A percentile compares a stretch with the other conserved stretches of the same genome.
These are phyloP conservation scores for Parthenolecanium corni DNA, from an alignment of 2,888 invertebrate species.

Conservation along the genomic window DNA sequence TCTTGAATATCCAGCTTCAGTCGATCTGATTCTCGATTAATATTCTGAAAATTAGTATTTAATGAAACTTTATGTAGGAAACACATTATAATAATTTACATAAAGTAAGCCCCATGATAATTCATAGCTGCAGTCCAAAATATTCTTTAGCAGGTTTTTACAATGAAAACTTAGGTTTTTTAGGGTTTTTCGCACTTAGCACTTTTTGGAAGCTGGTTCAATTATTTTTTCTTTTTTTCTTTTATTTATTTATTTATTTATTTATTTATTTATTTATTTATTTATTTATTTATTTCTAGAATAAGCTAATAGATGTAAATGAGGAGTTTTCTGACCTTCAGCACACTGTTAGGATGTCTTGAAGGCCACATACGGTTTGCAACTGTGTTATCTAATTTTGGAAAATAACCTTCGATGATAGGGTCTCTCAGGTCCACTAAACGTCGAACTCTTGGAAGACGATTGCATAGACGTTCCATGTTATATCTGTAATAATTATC, in stretches of 20 bases:
- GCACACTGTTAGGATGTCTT: constrained; percentile 38
- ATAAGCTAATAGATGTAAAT: too few relatives aligned
- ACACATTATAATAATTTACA: not conserved
- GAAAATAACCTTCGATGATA: constrained; percentile 68
- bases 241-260: too few relatives aligned
- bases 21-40: constrained; percentile 56
- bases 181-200: too few relatives aligned
- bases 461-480: constrained; percentile 61
- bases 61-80: not conserved
- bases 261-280: constrained; percentile 10
- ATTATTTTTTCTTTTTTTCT: too few relatives aligned
- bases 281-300: too few relatives aligned
- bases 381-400: constrained; percentile 67
- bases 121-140: too few relatives aligned
- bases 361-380: constrained; percentile 66
- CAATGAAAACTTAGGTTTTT: too few relatives aligned
- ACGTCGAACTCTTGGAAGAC: constrained; percentile 50
- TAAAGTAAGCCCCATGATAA: not conserved
- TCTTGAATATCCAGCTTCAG: constrained; percentile 54
- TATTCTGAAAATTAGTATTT: constrained; percentile 42
- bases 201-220: too few relatives aligned
- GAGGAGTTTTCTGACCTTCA: constrained; percentile 33
- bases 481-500: constrained; percentile 52
- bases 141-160: too few relatives aligned
- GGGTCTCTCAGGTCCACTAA: constrained; percentile 55